Conservation (phyloP, 2,888 invertebrate species). For the Andrena flavipes region DNA sequence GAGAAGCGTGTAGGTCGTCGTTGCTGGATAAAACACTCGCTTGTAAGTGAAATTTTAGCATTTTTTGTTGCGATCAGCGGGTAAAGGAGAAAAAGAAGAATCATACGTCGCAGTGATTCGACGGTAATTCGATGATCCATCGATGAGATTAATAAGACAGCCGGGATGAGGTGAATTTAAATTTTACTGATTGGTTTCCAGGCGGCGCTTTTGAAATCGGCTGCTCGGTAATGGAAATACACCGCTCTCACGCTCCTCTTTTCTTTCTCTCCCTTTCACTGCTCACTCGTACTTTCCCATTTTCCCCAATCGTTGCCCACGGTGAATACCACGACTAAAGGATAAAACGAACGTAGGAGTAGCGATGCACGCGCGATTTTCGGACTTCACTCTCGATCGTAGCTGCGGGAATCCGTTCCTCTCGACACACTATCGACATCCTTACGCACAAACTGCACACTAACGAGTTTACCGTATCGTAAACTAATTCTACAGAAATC, state of each 20-base stretch:
- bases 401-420: conserved; percentile 18
- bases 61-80: conserved; percentile 12
- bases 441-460: conserved; percentile 74
- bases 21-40: conserved; percentile 30
- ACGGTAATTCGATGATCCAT: conserved; percentile 13
- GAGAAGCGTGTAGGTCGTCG: conserved; percentile 55
- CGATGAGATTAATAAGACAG: conserved; percentile 19
- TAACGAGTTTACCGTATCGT: conserved; percentile 79
- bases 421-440: conserved; percentile 72
- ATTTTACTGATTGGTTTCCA: conserved; percentile 55
- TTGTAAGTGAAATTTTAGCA: conserved; percentile 27
- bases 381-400: conserved; percentile 4
- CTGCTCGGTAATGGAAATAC: background rate
- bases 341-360: conserved; percentile 5
- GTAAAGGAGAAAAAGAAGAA: conserved; percentile 16
- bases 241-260: background rate
- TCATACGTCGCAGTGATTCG: conserved; percentile 17
- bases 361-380: background rate
- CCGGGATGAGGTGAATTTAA: conserved; percentile 43
- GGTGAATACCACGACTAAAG: conserved; percentile 13
- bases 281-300: background rate
- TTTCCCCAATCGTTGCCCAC: background rate
- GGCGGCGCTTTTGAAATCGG: conserved; percentile 3
- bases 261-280: background rate
- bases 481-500: conserved; percentile 74